Conservation (phyloP, 2,113 vertebrate genomes). For the Leucoraja erinaceus region DNA sequence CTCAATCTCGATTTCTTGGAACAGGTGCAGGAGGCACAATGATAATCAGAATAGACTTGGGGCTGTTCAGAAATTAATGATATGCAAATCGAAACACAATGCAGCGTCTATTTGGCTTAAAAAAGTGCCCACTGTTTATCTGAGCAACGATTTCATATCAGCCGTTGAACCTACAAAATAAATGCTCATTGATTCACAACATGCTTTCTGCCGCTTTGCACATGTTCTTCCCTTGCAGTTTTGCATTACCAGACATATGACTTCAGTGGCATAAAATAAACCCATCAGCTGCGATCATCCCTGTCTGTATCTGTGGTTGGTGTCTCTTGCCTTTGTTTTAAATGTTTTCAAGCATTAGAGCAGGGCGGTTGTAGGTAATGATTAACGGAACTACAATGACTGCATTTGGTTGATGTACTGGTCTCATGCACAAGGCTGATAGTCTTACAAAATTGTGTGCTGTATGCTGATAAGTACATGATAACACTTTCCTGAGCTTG, state of each 20-base stretch:
- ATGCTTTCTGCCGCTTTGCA: too few species aligned
- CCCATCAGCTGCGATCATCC: too few species aligned
- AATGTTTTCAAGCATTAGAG: not conserved
- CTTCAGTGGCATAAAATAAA: not conserved
- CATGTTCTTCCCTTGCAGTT: not conserved
- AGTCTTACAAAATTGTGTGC: not conserved
- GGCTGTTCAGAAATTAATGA: not conserved
- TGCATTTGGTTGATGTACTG: not conserved
- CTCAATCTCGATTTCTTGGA: not conserved
- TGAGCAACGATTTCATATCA: not conserved
- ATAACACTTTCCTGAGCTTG: not conserved
- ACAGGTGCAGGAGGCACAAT: not conserved
- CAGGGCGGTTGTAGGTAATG: not conserved
- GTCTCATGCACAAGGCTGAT: not conserved
- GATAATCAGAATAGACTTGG: not conserved
- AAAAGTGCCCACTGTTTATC: not conserved
- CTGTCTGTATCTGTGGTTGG: not conserved
- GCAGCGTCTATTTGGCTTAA: not conserved
- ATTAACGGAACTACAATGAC: too few species aligned
- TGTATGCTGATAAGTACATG: not conserved
- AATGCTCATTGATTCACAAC: not conserved
- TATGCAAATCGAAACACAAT: constrained; percentile 23
- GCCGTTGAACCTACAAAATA: not conserved
- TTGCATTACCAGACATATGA: not conserved
- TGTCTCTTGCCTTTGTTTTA: not conserved